Percentiles rank a stretch among this genome's conserved stretches.
Evolutionary conservation across 2,113 vertebrate genomes (phyloP).

Genomic region (Sinocyclocheilus rhinocerous): DNA sequence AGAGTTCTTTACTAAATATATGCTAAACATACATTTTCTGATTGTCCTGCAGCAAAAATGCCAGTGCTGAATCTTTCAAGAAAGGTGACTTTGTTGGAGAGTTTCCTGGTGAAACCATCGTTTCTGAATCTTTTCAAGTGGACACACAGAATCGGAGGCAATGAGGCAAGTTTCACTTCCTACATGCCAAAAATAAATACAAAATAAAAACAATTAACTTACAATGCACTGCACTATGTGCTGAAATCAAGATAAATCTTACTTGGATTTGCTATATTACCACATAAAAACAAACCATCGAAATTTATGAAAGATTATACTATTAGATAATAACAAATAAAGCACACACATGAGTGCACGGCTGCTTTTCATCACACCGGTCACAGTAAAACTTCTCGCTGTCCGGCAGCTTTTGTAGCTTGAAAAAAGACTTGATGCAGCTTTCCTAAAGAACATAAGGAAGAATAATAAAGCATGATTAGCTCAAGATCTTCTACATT

Average conservation of each 20-base stretch:
- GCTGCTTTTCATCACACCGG: constrained; percentile 62
- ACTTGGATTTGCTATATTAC: neutral
- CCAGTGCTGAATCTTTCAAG: constrained; percentile 64
- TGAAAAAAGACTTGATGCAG: constrained; percentile 69
- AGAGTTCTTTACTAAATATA: constrained; percentile 47
- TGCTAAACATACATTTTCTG: constrained; percentile 40
- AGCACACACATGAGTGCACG: constrained; percentile 61
- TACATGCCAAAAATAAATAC: constrained; percentile 39
- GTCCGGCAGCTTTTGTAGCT: constrained; percentile 60
- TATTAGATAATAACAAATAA: neutral
- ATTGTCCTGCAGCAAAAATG: neutral
- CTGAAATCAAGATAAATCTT: neutral
- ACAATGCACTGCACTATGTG: neutral
- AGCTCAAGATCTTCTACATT: neutral
- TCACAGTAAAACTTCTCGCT: constrained; percentile 64
- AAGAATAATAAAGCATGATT: neutral
- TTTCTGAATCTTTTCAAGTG: constrained; percentile 70
- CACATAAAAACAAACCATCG: neutral
- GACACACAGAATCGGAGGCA: constrained; percentile 70
- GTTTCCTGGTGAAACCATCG: constrained; percentile 47
- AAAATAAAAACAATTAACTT: neutral
- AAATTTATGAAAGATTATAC: no score
- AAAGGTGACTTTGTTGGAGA: constrained; percentile 63
- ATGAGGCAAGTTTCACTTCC: constrained; percentile 61
- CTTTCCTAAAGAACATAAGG: constrained; percentile 57